Conservation (phyloP, 2,797 vertebrate genomes). For the Sebastes vulpes region DNA sequence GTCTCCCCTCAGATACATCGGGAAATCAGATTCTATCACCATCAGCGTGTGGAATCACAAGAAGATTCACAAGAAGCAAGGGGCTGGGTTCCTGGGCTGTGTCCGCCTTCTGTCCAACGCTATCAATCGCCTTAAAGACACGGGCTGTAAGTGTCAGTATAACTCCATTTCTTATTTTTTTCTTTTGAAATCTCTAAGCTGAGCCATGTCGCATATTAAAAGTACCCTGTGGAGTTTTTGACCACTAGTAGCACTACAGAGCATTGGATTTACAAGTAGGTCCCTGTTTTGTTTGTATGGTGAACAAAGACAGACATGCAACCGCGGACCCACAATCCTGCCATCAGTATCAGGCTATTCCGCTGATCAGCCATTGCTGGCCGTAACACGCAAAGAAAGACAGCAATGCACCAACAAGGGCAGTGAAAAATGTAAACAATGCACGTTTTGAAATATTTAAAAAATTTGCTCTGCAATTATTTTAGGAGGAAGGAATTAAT, state of each 20-base stretch:
- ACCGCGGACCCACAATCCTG: not conserved
- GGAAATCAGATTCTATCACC: constrained; percentile 97
- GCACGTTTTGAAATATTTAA: too few species aligned
- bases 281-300: not conserved
- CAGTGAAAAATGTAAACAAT: not conserved
- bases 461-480: too few species aligned
- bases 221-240: not conserved
- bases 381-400: not conserved
- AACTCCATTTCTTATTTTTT: not conserved
- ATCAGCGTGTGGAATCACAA: constrained; percentile 99
- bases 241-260: not conserved
- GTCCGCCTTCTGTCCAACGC: constrained; percentile 97
- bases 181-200: not conserved
- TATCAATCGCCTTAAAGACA: constrained; percentile 99
- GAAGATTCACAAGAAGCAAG: constrained; percentile 99
- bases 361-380: rapidly evolving
- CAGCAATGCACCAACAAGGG: not conserved
- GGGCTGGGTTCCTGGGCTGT: constrained; percentile 97
- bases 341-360: too few species aligned
- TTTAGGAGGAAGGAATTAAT: not conserved
- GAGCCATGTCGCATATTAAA: not conserved
- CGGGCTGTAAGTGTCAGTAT: constrained; percentile 92
- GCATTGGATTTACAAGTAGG: not conserved
- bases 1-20: constrained; percentile 88
- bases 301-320: too few species aligned